Percentiles rank a stretch among this genome's conserved stretches.
These are phyloP conservation scores for Ceyx melanurus DNA, from an alignment of 2,113 vertebrate genomes.

Conservation along the genomic window DNA sequence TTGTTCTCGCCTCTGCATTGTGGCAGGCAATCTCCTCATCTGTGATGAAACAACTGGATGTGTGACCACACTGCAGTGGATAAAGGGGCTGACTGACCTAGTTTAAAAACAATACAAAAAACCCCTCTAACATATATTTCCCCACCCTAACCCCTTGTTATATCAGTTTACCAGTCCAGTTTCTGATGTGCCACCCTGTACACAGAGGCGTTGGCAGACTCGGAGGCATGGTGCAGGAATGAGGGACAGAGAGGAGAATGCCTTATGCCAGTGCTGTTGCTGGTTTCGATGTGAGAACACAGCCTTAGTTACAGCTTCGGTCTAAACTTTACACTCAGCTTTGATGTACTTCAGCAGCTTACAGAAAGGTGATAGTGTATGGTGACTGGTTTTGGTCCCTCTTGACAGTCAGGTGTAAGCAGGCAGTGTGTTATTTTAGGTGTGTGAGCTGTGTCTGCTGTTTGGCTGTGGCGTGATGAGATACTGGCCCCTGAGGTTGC, in stretches of 20 bases:
- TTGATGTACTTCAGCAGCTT: background rate
- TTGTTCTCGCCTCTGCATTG: slow-evolving; percentile 17
- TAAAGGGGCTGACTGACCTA: background rate
- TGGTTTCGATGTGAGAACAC: background rate
- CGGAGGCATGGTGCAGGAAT: background rate
- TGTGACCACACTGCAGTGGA: background rate
- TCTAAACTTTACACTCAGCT: background rate
- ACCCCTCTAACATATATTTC: background rate
- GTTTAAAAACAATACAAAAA: background rate
- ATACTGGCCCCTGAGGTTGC: fast-evolving
- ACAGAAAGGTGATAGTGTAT: background rate
- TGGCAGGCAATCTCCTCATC: background rate
- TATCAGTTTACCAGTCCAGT: background rate
- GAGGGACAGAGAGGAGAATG: fast-evolving
- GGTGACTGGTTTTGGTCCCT: background rate
- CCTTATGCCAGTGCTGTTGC: background rate
- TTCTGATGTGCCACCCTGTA: background rate
- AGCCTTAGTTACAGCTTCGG: background rate
- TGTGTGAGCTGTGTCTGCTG: background rate
- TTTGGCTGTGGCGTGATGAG: background rate
- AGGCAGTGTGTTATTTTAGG: background rate
- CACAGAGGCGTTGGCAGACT: background rate
- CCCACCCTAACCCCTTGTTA: background rate
- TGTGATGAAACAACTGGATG: slow-evolving; percentile 5
- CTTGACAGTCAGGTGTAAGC: background rate